A percentile compares a stretch with the other conserved stretches of the same genome.
These are phyloP conservation scores for Phalacrocorax pelagicus DNA, from an alignment of 2,113 vertebrate genomes.

Conservation along the genomic window DNA sequence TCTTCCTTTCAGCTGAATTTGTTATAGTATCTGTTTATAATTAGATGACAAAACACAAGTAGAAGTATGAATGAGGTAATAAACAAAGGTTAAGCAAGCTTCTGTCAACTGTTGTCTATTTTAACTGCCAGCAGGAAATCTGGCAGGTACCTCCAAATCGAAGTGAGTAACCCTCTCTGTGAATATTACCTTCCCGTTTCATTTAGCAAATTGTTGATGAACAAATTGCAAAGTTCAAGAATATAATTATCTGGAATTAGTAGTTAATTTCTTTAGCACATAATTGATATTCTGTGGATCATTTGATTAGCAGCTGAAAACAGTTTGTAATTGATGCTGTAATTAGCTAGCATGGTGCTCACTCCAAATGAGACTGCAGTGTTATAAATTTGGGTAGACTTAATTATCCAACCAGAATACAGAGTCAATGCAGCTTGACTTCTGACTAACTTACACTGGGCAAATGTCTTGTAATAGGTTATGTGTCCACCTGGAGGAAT, in stretches of 20 bases:
- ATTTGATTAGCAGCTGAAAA: slow-evolving; percentile 46
- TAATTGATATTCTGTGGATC: slow-evolving; percentile 40
- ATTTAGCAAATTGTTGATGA: slow-evolving; percentile 1
- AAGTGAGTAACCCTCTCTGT: background rate
- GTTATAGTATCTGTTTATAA: background rate
- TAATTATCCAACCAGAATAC: background rate
- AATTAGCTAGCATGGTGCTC: slow-evolving; percentile 10
- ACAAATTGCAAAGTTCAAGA: slow-evolving; percentile 3
- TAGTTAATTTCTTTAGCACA: background rate
- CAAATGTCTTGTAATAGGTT: background rate
- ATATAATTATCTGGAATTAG: slow-evolving; percentile 9
- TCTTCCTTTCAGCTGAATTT: background rate
- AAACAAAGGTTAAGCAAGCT: background rate
- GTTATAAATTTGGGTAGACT: background rate
- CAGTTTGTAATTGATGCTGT: background rate
- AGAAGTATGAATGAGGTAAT: background rate
- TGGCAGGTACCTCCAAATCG: background rate
- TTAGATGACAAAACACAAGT: background rate
- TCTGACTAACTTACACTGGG: background rate
- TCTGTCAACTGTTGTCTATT: background rate
- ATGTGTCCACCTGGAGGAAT: background rate
- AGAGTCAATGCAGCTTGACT: background rate
- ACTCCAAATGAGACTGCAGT: background rate
- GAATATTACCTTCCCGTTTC: background rate
- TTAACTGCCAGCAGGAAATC: background rate